Evolutionary conservation across 2,797 vertebrate genomes (phyloP), one percentile per base, ranked within the genome.

Genomic region (Rhynchonycteris naso): DNA sequence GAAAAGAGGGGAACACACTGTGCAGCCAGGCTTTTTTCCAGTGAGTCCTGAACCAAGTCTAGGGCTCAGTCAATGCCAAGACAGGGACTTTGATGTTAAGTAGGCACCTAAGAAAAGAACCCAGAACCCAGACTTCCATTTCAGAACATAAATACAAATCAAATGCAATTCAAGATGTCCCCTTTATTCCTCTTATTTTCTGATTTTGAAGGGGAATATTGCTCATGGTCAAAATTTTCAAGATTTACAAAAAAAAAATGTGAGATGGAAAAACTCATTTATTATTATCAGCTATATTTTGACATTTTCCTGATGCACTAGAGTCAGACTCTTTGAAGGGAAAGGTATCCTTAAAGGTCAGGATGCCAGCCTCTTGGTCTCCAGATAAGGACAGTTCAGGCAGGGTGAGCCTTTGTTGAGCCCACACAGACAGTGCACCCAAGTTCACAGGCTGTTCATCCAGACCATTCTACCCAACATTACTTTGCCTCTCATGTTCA

Each of bases 291-390:
- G 21, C 18, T 22, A 91, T 79, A 22, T 65, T 54, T 69, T 78
- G 82, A 74, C 28, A 35, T 79, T 87, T 75, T 93, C 47, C 71
- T 59, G 59, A 87, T 56, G 54, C 65, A 38, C 9, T 16, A 13
- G 47, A 59, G 59, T 81, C 14, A 65, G n/a, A 54, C 2, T 85
- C 88, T 61, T 24, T 59, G 56, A 43, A 54, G 4, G 74, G 35
- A 26, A 79, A 86, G 10, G 1, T n/a, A 28, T 69, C 47, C 43
- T 56, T 47, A 83, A 66, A 93, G 26, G 13, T 78, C 16, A 26
- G 18, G 2, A 1, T 14, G 19, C 56, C 26, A 59, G 30, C 10
- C 43, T 14, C 21, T 54, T 24, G 26, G 13, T 71, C 52, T 72
- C 5, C 22, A 43, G 61, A 38, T 1, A 6, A 72, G 7, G 7